phyloP scores from a whole-genome alignment of 2,113 vertebrate genomes.

The Etia nguti region DNA sequence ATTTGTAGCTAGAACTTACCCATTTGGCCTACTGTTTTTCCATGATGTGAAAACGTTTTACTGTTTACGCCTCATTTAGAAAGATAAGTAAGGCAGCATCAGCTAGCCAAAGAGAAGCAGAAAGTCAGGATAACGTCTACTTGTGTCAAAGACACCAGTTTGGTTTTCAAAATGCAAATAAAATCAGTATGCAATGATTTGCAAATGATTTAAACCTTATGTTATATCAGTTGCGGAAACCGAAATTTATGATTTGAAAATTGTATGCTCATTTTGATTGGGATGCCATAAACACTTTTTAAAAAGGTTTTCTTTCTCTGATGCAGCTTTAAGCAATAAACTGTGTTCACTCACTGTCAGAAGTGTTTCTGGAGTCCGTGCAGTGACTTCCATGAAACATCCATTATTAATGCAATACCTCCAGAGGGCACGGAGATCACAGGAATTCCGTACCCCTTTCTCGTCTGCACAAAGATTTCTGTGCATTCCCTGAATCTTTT shows the following conservation, averaged over 20 bases:
- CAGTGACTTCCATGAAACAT: not conserved
- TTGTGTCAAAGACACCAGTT: not conserved
- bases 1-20: not conserved
- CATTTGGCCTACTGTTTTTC: not conserved
- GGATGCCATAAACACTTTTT: not conserved
- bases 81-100: not conserved
- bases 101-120: not conserved
- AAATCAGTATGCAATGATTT: not conserved
- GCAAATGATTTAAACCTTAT: not conserved
- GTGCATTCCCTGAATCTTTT: not conserved
- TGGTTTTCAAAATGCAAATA: not conserved
- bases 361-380: not conserved
- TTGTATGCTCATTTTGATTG: not conserved
- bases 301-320: not conserved
- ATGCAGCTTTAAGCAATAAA: not conserved
- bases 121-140: not conserved
- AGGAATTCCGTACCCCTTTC: not conserved
- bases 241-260: not conserved
- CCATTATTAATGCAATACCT: rapidly evolving
- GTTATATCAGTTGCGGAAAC: not conserved
- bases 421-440: not conserved
- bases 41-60: not conserved
- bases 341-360: not conserved
- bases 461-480: not conserved
- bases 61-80: not conserved